Conservation (phyloP, 2,888 invertebrate genomes). For the Trypoxylon attenuatum region DNA sequence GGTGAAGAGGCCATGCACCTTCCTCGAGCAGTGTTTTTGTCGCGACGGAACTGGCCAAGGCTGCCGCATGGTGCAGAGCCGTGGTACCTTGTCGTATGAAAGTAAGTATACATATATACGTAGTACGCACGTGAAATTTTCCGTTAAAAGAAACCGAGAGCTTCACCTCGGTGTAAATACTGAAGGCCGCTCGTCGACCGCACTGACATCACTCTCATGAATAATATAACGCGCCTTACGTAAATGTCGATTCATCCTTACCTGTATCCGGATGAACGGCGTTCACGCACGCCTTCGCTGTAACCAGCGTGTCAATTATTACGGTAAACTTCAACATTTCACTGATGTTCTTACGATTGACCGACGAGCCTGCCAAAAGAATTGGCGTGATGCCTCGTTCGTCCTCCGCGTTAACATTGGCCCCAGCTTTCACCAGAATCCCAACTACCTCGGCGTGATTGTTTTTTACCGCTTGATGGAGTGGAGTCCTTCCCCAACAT, state of each 20-base stretch:
- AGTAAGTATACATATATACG: no score
- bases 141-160: background rate
- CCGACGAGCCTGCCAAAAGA: conserved; percentile 69
- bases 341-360: conserved; percentile 44
- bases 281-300: conserved; percentile 51
- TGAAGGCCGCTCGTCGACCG: background rate
- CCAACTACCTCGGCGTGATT: conserved; percentile 68
- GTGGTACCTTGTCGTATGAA: conserved; percentile 62
- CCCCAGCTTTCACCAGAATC: conserved; percentile 64
- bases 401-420: conserved; percentile 68
- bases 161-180: background rate
- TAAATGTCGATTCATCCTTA: conserved; percentile 37
- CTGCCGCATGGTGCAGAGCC: conserved; percentile 72
- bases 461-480: conserved; percentile 72
- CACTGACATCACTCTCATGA: background rate
- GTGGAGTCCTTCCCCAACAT: conserved; percentile 69
- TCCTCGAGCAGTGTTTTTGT: conserved; percentile 66
- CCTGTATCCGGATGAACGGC: conserved; percentile 52
- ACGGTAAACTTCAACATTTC: conserved; percentile 62
- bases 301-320: conserved; percentile 67
- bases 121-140: no score
- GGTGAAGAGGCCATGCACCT: conserved; percentile 64
- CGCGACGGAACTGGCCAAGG: conserved; percentile 65
- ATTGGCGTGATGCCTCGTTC: conserved; percentile 71
- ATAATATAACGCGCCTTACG: conserved; percentile 37